Conservation (phyloP, 2,113 vertebrate species). For the Coptodon bakossiorum region DNA sequence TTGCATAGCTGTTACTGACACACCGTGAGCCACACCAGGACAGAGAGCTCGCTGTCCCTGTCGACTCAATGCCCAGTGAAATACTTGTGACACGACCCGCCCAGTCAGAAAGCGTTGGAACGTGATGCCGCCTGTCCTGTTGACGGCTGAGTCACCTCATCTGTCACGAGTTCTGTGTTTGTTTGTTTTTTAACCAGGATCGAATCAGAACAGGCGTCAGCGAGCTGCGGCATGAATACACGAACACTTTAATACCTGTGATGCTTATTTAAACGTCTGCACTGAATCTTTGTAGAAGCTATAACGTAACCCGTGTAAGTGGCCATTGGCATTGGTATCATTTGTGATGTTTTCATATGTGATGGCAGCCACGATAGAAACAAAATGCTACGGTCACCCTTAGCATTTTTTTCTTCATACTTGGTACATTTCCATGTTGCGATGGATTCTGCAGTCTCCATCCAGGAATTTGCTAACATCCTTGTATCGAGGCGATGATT, state of each 20-base stretch:
- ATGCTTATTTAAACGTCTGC: not conserved
- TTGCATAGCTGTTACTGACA: not conserved
- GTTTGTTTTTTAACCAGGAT: not conserved
- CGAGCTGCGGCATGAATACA: not conserved
- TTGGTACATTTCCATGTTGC: not conserved
- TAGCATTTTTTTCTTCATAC: not conserved
- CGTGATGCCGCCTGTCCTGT: not conserved
- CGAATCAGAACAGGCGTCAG: not conserved
- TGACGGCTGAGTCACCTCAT: not conserved
- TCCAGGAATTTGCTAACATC: not conserved
- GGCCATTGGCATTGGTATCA: not conserved
- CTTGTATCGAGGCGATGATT: not conserved
- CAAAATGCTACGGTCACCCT: not conserved
- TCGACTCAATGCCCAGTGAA: not conserved
- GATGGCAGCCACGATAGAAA: not conserved
- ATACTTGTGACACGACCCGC: not conserved
- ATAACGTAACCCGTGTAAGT: not conserved
- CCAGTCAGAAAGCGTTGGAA: not conserved
- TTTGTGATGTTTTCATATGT: not conserved
- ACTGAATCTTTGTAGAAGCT: not conserved
- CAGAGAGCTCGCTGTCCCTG: not conserved
- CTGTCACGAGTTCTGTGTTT: not conserved
- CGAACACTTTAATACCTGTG: accelerated
- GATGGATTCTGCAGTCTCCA: not conserved
- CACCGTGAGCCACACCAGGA: not conserved